Conservation (phyloP, 2,888 invertebrate species). For the Melanotus villosus region DNA sequence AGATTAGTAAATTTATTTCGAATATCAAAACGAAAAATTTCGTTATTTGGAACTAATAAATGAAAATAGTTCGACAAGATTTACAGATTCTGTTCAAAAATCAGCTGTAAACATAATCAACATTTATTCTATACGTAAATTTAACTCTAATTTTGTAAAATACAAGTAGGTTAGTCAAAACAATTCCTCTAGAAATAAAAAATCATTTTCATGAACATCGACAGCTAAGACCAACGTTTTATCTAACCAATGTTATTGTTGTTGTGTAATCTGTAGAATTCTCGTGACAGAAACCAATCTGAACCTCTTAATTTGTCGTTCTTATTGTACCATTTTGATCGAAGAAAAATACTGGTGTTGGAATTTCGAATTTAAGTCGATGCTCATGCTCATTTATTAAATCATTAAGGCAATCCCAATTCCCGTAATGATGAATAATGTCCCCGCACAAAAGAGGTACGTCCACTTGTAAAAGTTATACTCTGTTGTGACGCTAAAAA, state of each 20-base stretch:
- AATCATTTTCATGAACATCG: slow-evolving; percentile 4
- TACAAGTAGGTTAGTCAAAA: slow-evolving; percentile 12
- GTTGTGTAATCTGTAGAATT: background rate
- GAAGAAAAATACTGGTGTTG: background rate
- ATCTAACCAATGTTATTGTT: background rate
- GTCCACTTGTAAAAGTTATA: slow-evolving; percentile 22
- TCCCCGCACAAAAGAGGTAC: slow-evolving; percentile 31
- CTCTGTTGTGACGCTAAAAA: slow-evolving; percentile 20
- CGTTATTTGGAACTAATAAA: too few relatives aligned
- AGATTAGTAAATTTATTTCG: too few relatives aligned
- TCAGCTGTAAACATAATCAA: slow-evolving; percentile 13
- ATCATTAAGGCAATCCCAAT: slow-evolving; percentile 10
- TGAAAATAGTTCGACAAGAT: too few relatives aligned
- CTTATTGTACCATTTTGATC: background rate
- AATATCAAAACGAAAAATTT: too few relatives aligned
- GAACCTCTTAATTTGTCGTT: background rate
- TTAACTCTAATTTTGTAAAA: slow-evolving; percentile 2
- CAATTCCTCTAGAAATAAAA: slow-evolving; percentile 8
- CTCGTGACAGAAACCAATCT: background rate
- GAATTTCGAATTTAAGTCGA: background rate
- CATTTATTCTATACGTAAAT: slow-evolving; percentile 13
- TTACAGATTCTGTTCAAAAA: background rate
- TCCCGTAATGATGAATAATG: background rate
- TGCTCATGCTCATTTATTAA: slow-evolving; percentile 6
- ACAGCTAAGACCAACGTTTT: background rate